Base-by-base conservation (phyloP, 2,797 vertebrate species). In the Eulemur mongoz region DNA sequence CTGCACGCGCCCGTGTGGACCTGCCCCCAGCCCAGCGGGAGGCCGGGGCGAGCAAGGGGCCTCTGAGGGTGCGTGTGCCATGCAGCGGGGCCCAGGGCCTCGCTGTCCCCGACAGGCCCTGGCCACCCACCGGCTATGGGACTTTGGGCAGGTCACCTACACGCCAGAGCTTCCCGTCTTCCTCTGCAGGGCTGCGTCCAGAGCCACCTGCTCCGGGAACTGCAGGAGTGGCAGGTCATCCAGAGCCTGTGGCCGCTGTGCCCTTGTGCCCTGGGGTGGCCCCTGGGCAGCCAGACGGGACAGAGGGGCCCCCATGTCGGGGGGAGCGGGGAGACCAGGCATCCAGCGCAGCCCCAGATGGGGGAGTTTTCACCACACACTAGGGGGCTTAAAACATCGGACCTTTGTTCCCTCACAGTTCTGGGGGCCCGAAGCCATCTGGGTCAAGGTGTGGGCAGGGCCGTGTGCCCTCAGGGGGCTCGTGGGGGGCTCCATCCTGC, bases 61-160 rank as follows among this genome's bases (percentile, higher is more conserved):
- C 38, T 75, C 48, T 22, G 67, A 73, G 32, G 14, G 38, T 10
- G 15, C 14, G 0, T 27, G n/a, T 35, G 52, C 35, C 8, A 2
- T 1, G 0, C 8, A 10, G 72, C 14, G 7, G 50, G 73, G 73
- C 17, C 1, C 6, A 30, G 25, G 27, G 75, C 32, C 25, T 48
- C 43, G 45, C 40, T 12, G 57, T 38, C 23, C 43, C 43, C 7
- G 4, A 4, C 9, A 22, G 14, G 10, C 18, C 38, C 75, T n/a
- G 7, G 27, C 25, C 10, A 10, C 59, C n/a, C 5, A n/a, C 40
- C 9, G 2, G 83, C 35, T n/a, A 2, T 0, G 20, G 22, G 50
- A 23, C 27, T 27, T 4, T 25, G 20, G 40, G 3, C 3, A 3
- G 9, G 54, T 10, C 48, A 5, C 57, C n/a, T 17, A 1, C 2